phyloP scores from a whole-genome alignment of 2,888 invertebrate genomes.

The Meiosimyza decipiens region DNA sequence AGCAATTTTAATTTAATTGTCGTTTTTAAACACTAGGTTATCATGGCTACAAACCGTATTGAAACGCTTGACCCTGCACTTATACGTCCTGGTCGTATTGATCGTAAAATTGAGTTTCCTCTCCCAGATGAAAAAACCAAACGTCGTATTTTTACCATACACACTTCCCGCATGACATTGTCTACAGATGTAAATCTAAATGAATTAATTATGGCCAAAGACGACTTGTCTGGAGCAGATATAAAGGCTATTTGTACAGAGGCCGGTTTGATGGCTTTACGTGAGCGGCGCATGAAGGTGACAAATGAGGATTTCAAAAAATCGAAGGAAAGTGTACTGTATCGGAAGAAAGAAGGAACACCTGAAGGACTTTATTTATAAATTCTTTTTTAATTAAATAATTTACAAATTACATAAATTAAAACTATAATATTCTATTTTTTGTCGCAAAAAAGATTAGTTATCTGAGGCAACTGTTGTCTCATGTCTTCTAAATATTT shows the following conservation, averaged over 20 bases:
- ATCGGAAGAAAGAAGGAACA: constrained; percentile 98
- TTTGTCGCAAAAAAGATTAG: constrained; percentile 42
- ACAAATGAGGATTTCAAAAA: constrained; percentile 99
- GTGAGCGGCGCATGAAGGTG: constrained; percentile 99
- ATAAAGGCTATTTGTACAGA: constrained; percentile 99
- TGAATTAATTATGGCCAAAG: constrained; percentile 98
- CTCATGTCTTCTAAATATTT: constrained; percentile 42
- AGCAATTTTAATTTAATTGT: neutral
- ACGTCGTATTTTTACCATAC: constrained; percentile 95
- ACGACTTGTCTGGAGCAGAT: constrained; percentile 97
- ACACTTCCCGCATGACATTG: constrained; percentile 98
- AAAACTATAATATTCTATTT: constrained; percentile 34
- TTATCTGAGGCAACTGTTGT: constrained; percentile 45
- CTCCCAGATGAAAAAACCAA: constrained; percentile 99
- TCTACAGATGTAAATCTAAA: constrained; percentile 96
- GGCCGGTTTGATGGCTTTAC: constrained; percentile 96
- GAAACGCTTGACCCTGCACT: constrained; percentile 98
- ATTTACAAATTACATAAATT: constrained; percentile 50
- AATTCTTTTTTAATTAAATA: constrained; percentile 69
- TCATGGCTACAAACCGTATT: constrained; percentile 98
- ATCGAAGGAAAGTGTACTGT: constrained; percentile 98
- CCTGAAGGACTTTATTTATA: constrained; percentile 99
- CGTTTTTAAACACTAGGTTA: constrained; percentile 72
- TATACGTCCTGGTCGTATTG: constrained; percentile 98
- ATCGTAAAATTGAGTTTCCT: constrained; percentile 99